Base-by-base conservation (phyloP, 2,113 vertebrate species). In the Amia ocellicauda region DNA sequence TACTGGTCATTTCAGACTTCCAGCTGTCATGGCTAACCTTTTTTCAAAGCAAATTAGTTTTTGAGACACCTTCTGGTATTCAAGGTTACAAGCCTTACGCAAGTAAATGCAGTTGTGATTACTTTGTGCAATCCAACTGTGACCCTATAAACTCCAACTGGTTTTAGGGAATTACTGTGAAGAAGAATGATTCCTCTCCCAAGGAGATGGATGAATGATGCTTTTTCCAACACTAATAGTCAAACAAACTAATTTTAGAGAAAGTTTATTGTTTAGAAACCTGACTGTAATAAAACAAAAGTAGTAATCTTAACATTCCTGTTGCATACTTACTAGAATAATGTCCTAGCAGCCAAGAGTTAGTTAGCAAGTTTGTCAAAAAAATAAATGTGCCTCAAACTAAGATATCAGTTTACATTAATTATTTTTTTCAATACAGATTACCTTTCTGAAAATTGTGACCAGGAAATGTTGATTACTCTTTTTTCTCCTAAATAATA, bases 61-160 rank as follows among this genome's bases (percentile, higher is more conserved):
- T 60, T 61, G 60, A 53, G 69, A 70, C 70, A 63, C 64, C 76
- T 69, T 62, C 47, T 55, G 36, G 64, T 59, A 62, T 60, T 59
- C 60, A 50, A 60, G 68, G 73, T 58, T 31, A 64, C 56, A 69
- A 69, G 79, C 66, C 75, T 74, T 71, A 76, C 73, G 65, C 66
- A 60, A 78, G 76, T 74, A 77, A 77, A 78, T 77, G 70, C 54
- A 36, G 26, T 76, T 81, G 77, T 81, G 71, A 81, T 81, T 79
- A 76, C 68, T 76, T 66, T 66, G 53, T 49, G 55, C 65, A 52
- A 59, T 74, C 68, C 62, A 62, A 68, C 64, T 49, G 76, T 53
- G 65, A 73, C 65, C 72, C 58, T 60, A 43, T 53, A 53, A 57
- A 45, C 23, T 61, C 77, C 68, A 19, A 55, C 71, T 74, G 69